Base-by-base conservation (phyloP, 2,113 vertebrate species). In the Cyanistes caeruleus region DNA sequence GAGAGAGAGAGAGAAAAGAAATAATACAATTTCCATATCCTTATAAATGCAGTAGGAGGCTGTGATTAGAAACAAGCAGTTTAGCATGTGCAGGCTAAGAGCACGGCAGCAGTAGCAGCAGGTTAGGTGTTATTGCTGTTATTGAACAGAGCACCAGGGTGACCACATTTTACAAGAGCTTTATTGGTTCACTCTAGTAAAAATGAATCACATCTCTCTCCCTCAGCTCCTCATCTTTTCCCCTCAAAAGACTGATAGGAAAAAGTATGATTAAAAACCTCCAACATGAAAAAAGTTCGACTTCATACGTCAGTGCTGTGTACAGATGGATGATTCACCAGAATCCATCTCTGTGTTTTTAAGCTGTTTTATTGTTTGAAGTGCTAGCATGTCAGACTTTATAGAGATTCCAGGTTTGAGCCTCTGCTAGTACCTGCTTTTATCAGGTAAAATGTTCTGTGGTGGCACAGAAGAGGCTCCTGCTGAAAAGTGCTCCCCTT, bases 261-360 rank as follows among this genome's bases (percentile, higher is more conserved):
- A 84, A 94, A 75, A 74, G 52, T 51, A 89, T 83, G 69, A 95
- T 87, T 85, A 91, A 95, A 96, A 95, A 88, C 75, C 78, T 77
- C 52, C 67, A 87, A 25, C 55, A 31, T 30, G 63, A 78, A 87
- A 74, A 59, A 95, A 72, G 78, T 94, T 91, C 0, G 56, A 41
- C 84, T 77, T 77, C 70, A 13, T 58, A 72, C 59, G 21, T 95
- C 95, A 97, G 39, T 30, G 67, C 84, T 91, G 78, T 46, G 91
- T 92, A 83, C 58, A 30, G 81, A 77, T 56, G 87, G 87, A 87
- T 96, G 95, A 97, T 96, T 97, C 96, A 97, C 83, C 85, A 74
- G 46, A 41, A 74, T 80, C 84, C 55, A 35, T 80, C 84, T 77
- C 94, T 59, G 46, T 74, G 51, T 52, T 92, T 86, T 90, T 79